These are phyloP conservation scores for Theropithecus gelada DNA, from an alignment of 2,113 vertebrate species.

Conservation along the genomic window DNA sequence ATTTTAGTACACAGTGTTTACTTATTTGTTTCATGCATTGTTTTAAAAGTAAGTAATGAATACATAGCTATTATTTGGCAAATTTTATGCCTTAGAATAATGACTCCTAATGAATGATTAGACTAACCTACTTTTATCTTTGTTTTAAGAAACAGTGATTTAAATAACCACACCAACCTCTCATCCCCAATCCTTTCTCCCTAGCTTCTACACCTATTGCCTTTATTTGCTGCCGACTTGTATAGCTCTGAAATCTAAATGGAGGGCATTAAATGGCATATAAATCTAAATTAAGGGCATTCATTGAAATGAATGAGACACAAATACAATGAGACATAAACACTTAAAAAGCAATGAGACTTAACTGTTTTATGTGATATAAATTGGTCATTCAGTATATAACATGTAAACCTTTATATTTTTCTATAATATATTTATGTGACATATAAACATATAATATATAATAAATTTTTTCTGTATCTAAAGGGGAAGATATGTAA, in stretches of 20 bases:
- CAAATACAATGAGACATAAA: too few relatives aligned
- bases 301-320: neutral
- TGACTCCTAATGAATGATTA: neutral
- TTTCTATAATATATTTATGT: too few relatives aligned
- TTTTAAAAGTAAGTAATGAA: slow-evolving; percentile 22
- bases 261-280: neutral
- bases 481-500: too few relatives aligned
- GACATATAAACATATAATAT: too few relatives aligned
- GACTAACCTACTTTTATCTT: neutral
- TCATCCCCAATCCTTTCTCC: neutral
- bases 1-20: slow-evolving; percentile 41
- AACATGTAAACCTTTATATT: too few relatives aligned
- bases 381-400: too few relatives aligned
- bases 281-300: too few relatives aligned
- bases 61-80: neutral
- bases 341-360: too few relatives aligned
- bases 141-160: neutral
- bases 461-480: too few relatives aligned
- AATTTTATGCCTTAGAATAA: neutral
- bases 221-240: neutral
- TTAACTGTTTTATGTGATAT: too few relatives aligned
- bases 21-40: neutral
- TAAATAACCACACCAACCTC: neutral
- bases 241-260: neutral
- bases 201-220: neutral